Evolutionary conservation across 1,140 invertebrate genomes (phyloP).

Genomic region (Coboldia fuscipes): DNA sequence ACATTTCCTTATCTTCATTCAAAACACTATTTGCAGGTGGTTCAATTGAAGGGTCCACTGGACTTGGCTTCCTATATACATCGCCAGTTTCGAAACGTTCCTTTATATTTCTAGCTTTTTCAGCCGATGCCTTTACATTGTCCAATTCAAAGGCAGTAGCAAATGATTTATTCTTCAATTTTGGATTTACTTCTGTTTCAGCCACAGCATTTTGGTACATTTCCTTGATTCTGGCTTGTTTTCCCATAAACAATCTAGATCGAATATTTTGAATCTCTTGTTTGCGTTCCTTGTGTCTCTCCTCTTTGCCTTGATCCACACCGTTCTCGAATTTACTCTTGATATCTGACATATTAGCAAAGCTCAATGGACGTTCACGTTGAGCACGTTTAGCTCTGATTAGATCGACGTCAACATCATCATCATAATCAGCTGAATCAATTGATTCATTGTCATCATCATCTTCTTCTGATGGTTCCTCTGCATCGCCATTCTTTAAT

Average conservation of each 20-base stretch:
- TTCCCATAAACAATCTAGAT: slow-evolving; percentile 63
- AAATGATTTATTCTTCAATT: not conserved
- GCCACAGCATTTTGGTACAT: slow-evolving; percentile 76
- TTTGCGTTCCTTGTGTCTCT: slow-evolving; percentile 57
- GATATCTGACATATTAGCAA: slow-evolving; percentile 67
- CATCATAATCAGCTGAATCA: slow-evolving; percentile 21
- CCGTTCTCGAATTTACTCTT: slow-evolving; percentile 55
- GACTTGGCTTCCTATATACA: too few relatives aligned
- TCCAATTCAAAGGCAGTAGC: not conserved
- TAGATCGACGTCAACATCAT: slow-evolving; percentile 23
- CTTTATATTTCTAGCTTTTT: not conserved
- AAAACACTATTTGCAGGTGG: too few relatives aligned
- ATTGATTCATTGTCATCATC: slow-evolving; percentile 39
- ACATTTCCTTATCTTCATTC: too few relatives aligned
- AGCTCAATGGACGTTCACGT: slow-evolving; percentile 52
- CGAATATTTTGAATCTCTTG: slow-evolving; percentile 71
- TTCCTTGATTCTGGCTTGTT: slow-evolving; percentile 77
- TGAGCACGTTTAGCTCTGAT: slow-evolving; percentile 20
- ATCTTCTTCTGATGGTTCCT: slow-evolving; percentile 19
- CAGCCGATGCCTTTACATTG: not conserved
- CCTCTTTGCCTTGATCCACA: slow-evolving; percentile 34
- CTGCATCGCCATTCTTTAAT: slow-evolving; percentile 13
- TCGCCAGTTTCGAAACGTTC: not conserved
- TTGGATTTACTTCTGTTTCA: slow-evolving; percentile 39
- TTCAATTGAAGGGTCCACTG: too few relatives aligned